Percentiles rank a stretch among this genome's conserved stretches.
Conservation (phyloP, 2,888 invertebrate genomes). For the Nemapogon koenigi region DNA sequence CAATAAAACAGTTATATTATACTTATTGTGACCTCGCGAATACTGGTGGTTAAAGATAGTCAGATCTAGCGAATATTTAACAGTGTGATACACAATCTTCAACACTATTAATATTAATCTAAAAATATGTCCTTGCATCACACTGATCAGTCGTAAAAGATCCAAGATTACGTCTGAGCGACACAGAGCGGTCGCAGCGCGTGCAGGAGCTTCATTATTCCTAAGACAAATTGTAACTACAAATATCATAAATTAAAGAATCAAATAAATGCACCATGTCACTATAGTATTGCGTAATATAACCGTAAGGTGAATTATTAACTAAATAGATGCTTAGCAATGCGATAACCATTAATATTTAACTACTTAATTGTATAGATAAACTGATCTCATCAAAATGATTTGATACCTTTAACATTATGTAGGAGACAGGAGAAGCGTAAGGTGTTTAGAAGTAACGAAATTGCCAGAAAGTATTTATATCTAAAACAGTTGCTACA, state of each 20-base stretch:
- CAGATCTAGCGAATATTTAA: conserved; percentile 48
- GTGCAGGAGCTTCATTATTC: conserved; percentile 54
- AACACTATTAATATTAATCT: conserved; percentile 40
- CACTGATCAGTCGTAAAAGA: conserved; percentile 25
- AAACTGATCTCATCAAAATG: too few species aligned
- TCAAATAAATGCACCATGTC: conserved; percentile 63
- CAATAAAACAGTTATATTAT: too few species aligned
- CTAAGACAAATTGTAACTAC: conserved; percentile 57
- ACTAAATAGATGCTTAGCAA: conserved; percentile 52
- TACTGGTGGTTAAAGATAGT: conserved; percentile 43
- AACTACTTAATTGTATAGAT: conserved; percentile 15
- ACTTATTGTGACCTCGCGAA: conserved; percentile 47
- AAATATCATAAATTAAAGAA: conserved; percentile 52
- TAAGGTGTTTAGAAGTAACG: too few species aligned
- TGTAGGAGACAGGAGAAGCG: too few species aligned
- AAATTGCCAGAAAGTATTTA: too few species aligned
- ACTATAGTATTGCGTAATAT: conserved; percentile 59
- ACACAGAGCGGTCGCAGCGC: conserved; percentile 22
- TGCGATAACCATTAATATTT: conserved; percentile 17
- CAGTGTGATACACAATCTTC: conserved; percentile 31
- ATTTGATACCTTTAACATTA: too few species aligned
- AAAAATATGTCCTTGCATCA: conserved; percentile 36
- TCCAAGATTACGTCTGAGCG: conserved; percentile 1
- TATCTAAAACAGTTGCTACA: too few species aligned
- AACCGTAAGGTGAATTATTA: conserved; percentile 29